Percentiles rank a stretch among this genome's conserved stretches.
These are phyloP conservation scores for Lethenteron camtschaticum DNA, from an alignment of 2,113 vertebrate species.

Conservation along the genomic window DNA sequence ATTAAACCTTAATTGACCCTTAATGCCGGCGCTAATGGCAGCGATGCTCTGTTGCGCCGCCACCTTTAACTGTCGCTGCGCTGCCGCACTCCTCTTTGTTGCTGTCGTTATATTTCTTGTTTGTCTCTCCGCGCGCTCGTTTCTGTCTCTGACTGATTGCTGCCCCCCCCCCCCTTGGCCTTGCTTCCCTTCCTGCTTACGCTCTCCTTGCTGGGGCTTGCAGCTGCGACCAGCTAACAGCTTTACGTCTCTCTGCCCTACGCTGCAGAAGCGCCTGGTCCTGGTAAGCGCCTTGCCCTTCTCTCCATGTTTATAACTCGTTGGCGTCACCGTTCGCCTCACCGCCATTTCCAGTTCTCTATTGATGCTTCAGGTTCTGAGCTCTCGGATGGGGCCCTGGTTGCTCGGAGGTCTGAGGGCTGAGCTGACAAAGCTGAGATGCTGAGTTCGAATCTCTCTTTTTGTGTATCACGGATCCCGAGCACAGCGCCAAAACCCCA, in stretches of 20 bases:
- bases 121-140: background rate
- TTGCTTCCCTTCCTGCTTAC: background rate
- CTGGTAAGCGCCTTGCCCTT: background rate
- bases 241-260: constrained; percentile 5
- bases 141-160: no score
- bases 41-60: no score
- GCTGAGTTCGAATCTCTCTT: no score
- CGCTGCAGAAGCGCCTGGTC: constrained; percentile 5
- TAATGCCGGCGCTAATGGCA: no score
- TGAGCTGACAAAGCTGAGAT: no score
- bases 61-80: no score
- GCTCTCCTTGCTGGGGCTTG: constrained; percentile 1
- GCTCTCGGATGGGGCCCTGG: background rate
- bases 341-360: background rate
- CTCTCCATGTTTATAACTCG: background rate
- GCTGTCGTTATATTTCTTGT: constrained; percentile 1
- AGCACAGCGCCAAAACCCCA: no score
- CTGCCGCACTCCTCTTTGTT: background rate
- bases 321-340: no score
- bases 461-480: no score
- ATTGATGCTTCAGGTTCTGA: background rate
- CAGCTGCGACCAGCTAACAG: constrained; percentile 3
- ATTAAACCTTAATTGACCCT: no score
- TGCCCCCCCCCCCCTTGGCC: background rate
- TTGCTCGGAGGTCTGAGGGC: no score